These are phyloP conservation scores for Otocyon megalotis DNA, from an alignment of 2,113 vertebrate genomes.

Conservation along the genomic window DNA sequence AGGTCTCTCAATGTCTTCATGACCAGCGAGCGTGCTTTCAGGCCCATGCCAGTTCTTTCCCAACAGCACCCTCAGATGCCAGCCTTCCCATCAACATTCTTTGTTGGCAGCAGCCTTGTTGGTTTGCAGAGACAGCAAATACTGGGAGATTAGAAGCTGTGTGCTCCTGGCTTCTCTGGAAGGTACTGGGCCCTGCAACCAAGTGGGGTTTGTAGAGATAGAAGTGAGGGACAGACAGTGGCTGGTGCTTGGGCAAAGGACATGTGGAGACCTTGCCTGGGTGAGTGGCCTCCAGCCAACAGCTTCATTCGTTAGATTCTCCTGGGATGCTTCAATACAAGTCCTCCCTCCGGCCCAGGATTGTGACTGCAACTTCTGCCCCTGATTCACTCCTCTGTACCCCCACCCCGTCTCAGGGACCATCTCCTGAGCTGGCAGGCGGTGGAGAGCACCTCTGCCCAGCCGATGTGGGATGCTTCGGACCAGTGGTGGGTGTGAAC, in stretches of 20 bases:
- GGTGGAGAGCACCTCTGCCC: background rate
- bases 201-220: background rate
- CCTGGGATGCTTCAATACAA: background rate
- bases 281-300: background rate
- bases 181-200: background rate
- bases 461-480: background rate
- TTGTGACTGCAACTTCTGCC: background rate
- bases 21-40: background rate
- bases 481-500: background rate
- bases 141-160: background rate
- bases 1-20: background rate
- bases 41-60: background rate
- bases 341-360: background rate
- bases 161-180: background rate
- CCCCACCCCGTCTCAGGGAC: background rate
- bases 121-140: constrained; percentile 43
- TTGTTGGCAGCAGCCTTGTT: background rate
- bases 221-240: background rate
- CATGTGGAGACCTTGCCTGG: background rate
- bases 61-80: constrained; percentile 42
- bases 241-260: background rate
- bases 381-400: background rate
- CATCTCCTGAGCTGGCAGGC: background rate
- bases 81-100: background rate
- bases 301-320: background rate